Evolutionary conservation across 1,140 invertebrate species (phyloP).

Genomic region (Bombus affinis): DNA sequence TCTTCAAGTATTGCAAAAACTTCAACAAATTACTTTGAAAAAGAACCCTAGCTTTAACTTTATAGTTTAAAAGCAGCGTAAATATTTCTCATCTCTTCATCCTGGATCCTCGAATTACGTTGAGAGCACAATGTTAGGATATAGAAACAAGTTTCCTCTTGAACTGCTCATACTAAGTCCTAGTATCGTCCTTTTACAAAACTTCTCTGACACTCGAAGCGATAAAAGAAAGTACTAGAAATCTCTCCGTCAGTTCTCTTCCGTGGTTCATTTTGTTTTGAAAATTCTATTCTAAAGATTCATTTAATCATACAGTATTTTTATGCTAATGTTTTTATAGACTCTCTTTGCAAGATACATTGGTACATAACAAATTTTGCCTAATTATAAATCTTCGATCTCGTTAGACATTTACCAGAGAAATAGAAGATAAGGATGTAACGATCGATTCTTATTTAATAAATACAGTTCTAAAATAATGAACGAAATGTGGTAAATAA

Average conservation of each 20-base stretch:
- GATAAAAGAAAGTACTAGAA: not conserved
- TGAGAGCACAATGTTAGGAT: not conserved
- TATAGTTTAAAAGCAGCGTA: not conserved
- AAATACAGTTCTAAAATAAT: not conserved
- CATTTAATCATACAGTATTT: constrained; percentile 1
- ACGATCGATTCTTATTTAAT: not conserved
- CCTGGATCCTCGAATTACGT: not conserved
- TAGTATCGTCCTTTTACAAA: not conserved
- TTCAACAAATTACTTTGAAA: not conserved
- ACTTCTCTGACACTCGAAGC: not conserved
- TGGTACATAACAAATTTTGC: no score
- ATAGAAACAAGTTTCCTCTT: constrained; percentile 27
- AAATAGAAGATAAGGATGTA: not conserved
- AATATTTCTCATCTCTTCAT: not conserved
- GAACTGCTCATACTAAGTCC: not conserved
- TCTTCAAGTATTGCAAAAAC: not conserved
- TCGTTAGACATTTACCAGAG: not conserved
- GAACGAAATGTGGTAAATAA: not conserved
- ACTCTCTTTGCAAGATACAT: no score
- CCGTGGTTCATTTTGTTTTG: not conserved
- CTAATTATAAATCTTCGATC: not conserved
- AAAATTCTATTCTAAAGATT: not conserved
- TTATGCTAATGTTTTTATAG: no score
- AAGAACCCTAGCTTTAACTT: not conserved
- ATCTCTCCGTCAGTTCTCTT: not conserved